phyloP scores from a whole-genome alignment of 2,113 vertebrate genomes.

The Leuciscus idus region DNA sequence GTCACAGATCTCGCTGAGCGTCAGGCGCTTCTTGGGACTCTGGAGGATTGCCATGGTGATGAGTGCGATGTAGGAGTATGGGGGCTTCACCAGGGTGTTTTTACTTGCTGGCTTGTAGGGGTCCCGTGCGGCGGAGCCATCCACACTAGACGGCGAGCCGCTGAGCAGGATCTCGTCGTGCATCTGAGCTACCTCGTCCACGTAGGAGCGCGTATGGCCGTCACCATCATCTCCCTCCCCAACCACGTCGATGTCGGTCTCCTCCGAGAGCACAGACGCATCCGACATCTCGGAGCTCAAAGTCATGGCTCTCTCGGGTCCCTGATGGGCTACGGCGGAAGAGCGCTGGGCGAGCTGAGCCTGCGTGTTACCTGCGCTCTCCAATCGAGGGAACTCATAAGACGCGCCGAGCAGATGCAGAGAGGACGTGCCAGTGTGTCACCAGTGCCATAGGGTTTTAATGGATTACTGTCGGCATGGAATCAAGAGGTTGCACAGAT shows the following conservation, averaged over 20 bases:
- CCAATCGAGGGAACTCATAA: slow-evolving; percentile 69
- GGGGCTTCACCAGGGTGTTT: slow-evolving; percentile 89
- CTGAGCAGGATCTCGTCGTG: slow-evolving; percentile 75
- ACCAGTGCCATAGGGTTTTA: slow-evolving; percentile 68
- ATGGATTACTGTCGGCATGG: slow-evolving; percentile 35
- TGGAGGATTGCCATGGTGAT: slow-evolving; percentile 96
- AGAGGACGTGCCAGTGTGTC: slow-evolving; percentile 53
- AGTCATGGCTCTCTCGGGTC: slow-evolving; percentile 84
- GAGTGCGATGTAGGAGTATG: slow-evolving; percentile 93
- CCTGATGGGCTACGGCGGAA: slow-evolving; percentile 40
- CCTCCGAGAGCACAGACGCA: slow-evolving; percentile 88
- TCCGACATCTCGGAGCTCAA: slow-evolving; percentile 94
- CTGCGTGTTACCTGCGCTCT: slow-evolving; percentile 39
- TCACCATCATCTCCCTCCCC: slow-evolving; percentile 87
- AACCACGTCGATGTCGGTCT: slow-evolving; percentile 94
- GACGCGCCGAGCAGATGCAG: slow-evolving; percentile 62
- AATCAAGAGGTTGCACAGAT: slow-evolving; percentile 43
- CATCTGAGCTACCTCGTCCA: slow-evolving; percentile 83
- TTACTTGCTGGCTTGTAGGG: slow-evolving; percentile 79
- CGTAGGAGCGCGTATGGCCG: slow-evolving; percentile 75
- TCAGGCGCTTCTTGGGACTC: slow-evolving; percentile 91
- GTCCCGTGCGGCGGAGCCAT: slow-evolving; percentile 71
- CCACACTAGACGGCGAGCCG: slow-evolving; percentile 72
- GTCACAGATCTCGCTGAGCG: slow-evolving; percentile 89
- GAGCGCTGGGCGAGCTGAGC: slow-evolving; percentile 24